These are phyloP conservation scores for Hermetia illucens DNA, from an alignment of 1,140 invertebrate genomes.

Conservation along the genomic window DNA sequence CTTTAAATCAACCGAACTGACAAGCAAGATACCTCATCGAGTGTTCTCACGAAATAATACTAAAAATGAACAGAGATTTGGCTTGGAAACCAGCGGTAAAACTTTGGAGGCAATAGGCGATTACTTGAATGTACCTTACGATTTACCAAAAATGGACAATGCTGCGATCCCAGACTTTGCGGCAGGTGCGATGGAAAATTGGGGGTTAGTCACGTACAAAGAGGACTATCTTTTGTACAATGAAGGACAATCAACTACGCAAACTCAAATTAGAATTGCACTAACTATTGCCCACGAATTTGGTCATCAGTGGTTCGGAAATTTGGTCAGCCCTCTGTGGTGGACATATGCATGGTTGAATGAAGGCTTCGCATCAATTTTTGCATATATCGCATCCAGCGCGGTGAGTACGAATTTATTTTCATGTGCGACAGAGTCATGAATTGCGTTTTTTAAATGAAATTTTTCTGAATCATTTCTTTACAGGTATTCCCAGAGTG, in stretches of 20 bases:
- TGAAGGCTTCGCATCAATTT: slow-evolving; percentile 53
- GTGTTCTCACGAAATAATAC: not conserved
- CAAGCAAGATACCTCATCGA: not conserved
- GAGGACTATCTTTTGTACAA: slow-evolving; percentile 14
- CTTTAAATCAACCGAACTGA: slow-evolving; percentile 27
- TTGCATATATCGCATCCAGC: slow-evolving; percentile 48
- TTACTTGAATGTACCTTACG: slow-evolving; percentile 34
- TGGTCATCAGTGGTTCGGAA: slow-evolving; percentile 56
- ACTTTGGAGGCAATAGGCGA: slow-evolving; percentile 34
- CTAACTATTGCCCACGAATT: slow-evolving; percentile 42
- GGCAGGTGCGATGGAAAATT: slow-evolving; percentile 75
- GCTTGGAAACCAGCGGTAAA: slow-evolving; percentile 38
- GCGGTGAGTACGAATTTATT: no score
- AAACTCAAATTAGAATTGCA: slow-evolving; percentile 9
- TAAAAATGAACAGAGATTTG: slow-evolving; percentile 27
- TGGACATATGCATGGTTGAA: slow-evolving; percentile 34
- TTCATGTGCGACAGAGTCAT: no score
- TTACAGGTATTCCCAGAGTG: slow-evolving; percentile 16
- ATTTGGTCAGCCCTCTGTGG: slow-evolving; percentile 45
- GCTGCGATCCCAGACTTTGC: slow-evolving; percentile 63
- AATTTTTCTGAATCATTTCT: no score
- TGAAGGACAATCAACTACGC: not conserved
- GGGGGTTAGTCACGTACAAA: slow-evolving; percentile 64
- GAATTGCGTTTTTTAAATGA: no score
- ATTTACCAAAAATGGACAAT: slow-evolving; percentile 44